Evolutionary conservation across 1,140 invertebrate species (phyloP).

Genomic region (Neotoxoptera formosana): DNA sequence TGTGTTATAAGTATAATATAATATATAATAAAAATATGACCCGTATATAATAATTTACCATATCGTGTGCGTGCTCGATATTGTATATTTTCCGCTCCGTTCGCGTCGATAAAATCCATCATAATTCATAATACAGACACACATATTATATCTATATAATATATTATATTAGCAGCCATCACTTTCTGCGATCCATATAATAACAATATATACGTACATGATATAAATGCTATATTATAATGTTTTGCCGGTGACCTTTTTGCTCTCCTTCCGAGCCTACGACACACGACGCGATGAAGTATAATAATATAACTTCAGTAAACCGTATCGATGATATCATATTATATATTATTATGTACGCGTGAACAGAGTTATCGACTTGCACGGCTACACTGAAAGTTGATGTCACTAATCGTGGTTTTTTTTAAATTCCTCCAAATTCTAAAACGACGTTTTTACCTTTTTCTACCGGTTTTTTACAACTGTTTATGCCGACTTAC

Average conservation of each 20-base stretch:
- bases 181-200: background rate
- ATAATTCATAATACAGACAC: background rate
- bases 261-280: background rate
- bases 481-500: too few species aligned
- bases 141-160: background rate
- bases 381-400: too few species aligned
- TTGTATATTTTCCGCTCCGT: background rate
- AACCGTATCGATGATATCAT: background rate
- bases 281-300: background rate
- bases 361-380: background rate
- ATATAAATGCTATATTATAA: background rate
- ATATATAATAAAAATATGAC: background rate
- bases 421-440: background rate
- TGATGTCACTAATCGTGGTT: background rate
- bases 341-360: background rate
- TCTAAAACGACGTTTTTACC: background rate
- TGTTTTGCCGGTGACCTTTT: background rate
- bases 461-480: too few species aligned
- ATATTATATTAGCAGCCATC: background rate
- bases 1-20: background rate
- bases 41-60: background rate
- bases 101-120: background rate
- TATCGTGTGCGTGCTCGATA: background rate
- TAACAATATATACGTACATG: too few species aligned
- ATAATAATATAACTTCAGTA: background rate